phyloP scores from a whole-genome alignment of 2,888 invertebrate species.

The Leptodirus hochenwartii region DNA sequence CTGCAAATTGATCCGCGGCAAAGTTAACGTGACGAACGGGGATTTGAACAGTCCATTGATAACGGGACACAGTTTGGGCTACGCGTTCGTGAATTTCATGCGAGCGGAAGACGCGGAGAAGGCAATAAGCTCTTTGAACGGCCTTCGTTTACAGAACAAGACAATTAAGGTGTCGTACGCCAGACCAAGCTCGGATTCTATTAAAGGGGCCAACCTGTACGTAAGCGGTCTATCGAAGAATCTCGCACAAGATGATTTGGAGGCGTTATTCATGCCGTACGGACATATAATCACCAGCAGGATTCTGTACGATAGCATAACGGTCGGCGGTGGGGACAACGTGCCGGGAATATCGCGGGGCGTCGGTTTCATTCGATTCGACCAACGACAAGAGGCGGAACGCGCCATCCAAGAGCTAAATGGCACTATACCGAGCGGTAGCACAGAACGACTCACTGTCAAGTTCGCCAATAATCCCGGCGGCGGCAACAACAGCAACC shows the following conservation, averaged over 20 bases:
- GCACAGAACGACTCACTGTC: conserved; percentile 80
- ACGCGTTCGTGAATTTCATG: conserved; percentile 99
- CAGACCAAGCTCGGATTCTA: conserved; percentile 90
- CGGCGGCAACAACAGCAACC: conserved; percentile 64
- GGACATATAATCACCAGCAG: conserved; percentile 93
- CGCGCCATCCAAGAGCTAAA: conserved; percentile 80
- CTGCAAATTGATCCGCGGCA: conserved; percentile 97
- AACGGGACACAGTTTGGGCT: conserved; percentile 94
- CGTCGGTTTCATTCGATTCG: conserved; percentile 85
- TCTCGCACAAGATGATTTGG: conserved; percentile 88
- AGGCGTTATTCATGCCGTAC: conserved; percentile 82
- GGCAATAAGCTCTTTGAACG: conserved; percentile 95
- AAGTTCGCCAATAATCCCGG: conserved; percentile 89
- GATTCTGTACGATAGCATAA: conserved; percentile 90
- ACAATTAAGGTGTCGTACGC: conserved; percentile 98
- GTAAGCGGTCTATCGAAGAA: conserved; percentile 93
- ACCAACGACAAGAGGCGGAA: conserved; percentile 79
- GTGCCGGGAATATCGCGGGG: conserved; percentile 65
- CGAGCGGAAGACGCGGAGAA: conserved; percentile 95
- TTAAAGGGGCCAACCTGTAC: conserved; percentile 94
- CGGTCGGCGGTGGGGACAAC: no score
- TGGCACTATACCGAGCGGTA: conserved; percentile 72
- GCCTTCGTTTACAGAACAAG: conserved; percentile 95
- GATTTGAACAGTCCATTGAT: conserved; percentile 30
- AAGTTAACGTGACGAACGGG: conserved; percentile 56